These are phyloP conservation scores for Apomyelois bistriatella DNA, from an alignment of 2,888 invertebrate species.

Conservation along the genomic window DNA sequence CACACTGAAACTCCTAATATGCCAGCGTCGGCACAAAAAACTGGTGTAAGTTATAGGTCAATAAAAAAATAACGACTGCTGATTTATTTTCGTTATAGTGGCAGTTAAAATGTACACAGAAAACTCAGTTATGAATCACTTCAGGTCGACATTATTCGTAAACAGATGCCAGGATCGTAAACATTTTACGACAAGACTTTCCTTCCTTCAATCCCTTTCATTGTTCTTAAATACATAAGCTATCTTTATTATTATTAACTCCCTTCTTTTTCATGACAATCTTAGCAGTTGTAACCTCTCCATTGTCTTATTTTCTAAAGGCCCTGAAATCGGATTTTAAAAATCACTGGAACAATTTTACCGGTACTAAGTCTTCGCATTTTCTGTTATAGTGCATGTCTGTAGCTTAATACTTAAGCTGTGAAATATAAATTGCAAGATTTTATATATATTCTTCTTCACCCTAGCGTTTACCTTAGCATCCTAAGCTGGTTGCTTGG, in stretches of 20 bases:
- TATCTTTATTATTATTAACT: slow-evolving; percentile 12
- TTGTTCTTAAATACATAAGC: slow-evolving; percentile 24
- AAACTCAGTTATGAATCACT: slow-evolving; percentile 47
- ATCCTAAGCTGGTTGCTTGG: too few species aligned
- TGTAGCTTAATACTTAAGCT: too few species aligned
- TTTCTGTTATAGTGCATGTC: too few species aligned
- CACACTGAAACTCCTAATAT: too few species aligned
- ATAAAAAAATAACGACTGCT: not conserved
- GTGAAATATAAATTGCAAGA: too few species aligned
- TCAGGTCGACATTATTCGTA: slow-evolving; percentile 53
- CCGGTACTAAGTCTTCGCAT: too few species aligned
- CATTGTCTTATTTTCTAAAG: slow-evolving; percentile 5
- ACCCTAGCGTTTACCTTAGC: too few species aligned
- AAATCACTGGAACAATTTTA: not conserved
- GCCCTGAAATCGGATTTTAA: not conserved
- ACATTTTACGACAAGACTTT: slow-evolving; percentile 54
- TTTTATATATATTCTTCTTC: too few species aligned
- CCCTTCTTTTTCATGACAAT: not conserved
- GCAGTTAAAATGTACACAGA: slow-evolving; percentile 34
- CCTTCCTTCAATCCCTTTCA: slow-evolving; percentile 24
- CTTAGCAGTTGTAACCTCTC: slow-evolving; percentile 1
- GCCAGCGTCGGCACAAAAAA: not conserved
- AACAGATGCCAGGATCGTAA: slow-evolving; percentile 58
- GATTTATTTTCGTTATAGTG: slow-evolving; percentile 10
- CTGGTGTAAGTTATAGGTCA: not conserved